Conservation (phyloP, 2,113 vertebrate genomes). For the Alces alces region DNA sequence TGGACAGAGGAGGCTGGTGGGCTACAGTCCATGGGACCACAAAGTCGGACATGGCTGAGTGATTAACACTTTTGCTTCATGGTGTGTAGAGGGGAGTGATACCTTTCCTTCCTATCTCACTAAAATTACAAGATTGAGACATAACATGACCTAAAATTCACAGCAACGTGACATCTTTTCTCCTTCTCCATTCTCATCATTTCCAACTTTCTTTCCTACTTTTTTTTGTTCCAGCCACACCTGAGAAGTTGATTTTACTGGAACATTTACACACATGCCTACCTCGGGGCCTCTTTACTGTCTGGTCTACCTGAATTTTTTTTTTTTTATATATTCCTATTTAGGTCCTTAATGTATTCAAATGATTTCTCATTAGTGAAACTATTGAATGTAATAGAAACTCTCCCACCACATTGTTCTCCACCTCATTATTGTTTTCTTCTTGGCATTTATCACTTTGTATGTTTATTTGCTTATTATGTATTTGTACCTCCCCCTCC, state of each 20-base stretch:
- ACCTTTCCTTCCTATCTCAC: neutral
- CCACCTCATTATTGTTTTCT: neutral
- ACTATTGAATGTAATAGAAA: neutral
- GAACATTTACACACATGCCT: neutral
- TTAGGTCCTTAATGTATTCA: neutral
- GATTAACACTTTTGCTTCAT: neutral
- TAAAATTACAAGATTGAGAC: neutral
- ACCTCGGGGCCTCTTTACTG: neutral
- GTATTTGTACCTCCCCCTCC: neutral
- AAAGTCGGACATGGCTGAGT: neutral
- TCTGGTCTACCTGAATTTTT: neutral
- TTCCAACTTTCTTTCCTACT: neutral
- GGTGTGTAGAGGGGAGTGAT: neutral
- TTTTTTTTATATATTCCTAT: neutral
- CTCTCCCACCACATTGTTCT: neutral
- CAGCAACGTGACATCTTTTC: neutral
- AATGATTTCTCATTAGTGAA: neutral
- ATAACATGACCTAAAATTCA: neutral
- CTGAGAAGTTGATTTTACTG: neutral
- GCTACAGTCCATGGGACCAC: neutral
- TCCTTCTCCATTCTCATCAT: neutral
- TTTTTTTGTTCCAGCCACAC: neutral
- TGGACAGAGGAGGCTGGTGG: accelerated
- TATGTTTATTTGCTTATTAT: neutral
- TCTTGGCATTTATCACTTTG: neutral